Base-by-base conservation (phyloP, 1,140 invertebrate species). In the Ostrea edulis region DNA sequence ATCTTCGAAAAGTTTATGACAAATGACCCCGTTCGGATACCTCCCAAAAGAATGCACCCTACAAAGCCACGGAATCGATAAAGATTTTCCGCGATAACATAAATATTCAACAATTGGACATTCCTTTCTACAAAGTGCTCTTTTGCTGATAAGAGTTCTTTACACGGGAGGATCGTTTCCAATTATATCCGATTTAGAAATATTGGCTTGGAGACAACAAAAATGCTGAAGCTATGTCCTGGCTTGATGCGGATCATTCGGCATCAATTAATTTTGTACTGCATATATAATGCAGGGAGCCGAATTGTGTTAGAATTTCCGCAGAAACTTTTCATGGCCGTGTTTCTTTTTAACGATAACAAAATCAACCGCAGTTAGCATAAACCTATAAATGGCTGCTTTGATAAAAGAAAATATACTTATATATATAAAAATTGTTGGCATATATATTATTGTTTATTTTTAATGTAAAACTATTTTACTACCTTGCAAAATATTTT, bases 141-240 rank as follows among this genome's bases (percentile, higher is more conserved):
- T 77, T 35, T 25, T 29, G 25, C 29, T 29, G 68, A 77, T 77
- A 77, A 77, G 68, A 77, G 68, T 29, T 35, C 29, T 77, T 77
- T 77, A 77, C 68, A 77, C 68, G 14, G 11, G 68, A 77, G 68
- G 22, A 77, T 77, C 68, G 68, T 44, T 77, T 77, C 68, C 68
- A 77, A 77, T 77, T 77, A 77, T 77, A 35, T 77, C 68, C 68
- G 68, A 77, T 77, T 77, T 77, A 77, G 68, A 77, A 77, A 77
- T 77, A 77, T 35, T 77, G 68, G 68, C 17, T 77, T 35, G 29
- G 68, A 77, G 68, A 77, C 68, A 35, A 77, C 29, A 25, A 29
- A 9, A 11, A 29, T 11, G 25, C 68, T 12, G 14, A 29, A 35
- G 65, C 65, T 71, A 29, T 2, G 25, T 7, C 25, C 29, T 12